Conservation (phyloP, 2,113 vertebrate species). For the Physeter macrocephalus region DNA sequence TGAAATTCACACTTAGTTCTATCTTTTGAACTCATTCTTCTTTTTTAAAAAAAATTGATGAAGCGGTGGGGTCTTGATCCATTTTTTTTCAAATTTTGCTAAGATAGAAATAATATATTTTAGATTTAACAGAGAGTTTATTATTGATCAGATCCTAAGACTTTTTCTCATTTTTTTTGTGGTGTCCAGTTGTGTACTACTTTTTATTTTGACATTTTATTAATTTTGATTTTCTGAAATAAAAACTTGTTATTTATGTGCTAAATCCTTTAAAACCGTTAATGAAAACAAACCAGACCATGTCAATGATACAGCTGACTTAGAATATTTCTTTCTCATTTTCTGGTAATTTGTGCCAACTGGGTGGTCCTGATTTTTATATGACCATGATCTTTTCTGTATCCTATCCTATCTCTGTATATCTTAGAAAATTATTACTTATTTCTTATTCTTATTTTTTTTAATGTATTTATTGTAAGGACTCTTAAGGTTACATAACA, state of each 20-base stretch:
- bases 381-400: background rate
- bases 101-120: background rate
- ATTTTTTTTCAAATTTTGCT: background rate
- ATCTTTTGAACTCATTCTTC: background rate
- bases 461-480: background rate
- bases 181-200: background rate
- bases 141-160: background rate
- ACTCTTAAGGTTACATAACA: background rate
- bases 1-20: background rate
- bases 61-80: background rate
- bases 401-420: background rate
- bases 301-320: background rate
- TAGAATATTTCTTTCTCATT: background rate
- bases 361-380: background rate
- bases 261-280: background rate
- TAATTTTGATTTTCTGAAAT: slow-evolving; percentile 28
- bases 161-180: background rate
- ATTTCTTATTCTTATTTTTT: background rate
- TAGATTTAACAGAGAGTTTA: background rate
- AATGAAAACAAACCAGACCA: background rate
- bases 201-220: background rate
- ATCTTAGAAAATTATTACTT: background rate
- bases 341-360: background rate
- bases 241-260: background rate
- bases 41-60: background rate